Percentiles rank a stretch among this genome's conserved stretches.
These are phyloP conservation scores for Prunella fulvescens DNA, from an alignment of 2,113 vertebrate genomes.

Conservation along the genomic window DNA sequence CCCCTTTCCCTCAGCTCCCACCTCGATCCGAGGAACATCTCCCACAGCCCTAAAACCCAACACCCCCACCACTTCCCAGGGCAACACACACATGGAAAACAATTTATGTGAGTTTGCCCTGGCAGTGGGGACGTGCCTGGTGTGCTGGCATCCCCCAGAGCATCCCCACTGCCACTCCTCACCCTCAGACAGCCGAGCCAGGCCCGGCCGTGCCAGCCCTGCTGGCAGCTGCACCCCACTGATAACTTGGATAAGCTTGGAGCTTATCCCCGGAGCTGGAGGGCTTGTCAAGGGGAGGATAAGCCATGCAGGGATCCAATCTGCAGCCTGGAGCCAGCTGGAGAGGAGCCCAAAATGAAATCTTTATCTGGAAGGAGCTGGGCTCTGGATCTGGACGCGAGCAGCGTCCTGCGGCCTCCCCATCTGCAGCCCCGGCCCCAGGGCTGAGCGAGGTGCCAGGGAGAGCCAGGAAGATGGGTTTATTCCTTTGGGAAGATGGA, in stretches of 20 bases:
- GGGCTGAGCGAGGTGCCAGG: accelerated
- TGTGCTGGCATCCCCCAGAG: not conserved
- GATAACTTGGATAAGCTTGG: not conserved
- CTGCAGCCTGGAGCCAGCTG: not conserved
- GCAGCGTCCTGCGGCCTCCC: not conserved
- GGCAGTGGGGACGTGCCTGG: accelerated
- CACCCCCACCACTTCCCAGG: not conserved
- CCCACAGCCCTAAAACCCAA: not conserved
- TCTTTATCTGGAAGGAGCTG: not conserved
- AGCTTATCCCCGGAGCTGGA: not conserved
- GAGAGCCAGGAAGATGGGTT: not conserved
- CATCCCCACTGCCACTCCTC: not conserved
- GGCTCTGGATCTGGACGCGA: not conserved
- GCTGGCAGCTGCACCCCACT: not conserved
- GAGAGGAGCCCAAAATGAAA: conserved; percentile 21
- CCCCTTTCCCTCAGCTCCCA: not conserved
- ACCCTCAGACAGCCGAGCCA: not conserved
- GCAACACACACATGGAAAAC: not conserved
- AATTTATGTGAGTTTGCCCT: accelerated
- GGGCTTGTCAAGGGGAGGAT: not conserved
- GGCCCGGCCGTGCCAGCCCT: not conserved
- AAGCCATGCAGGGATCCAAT: not conserved
- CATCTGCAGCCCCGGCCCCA: not conserved
- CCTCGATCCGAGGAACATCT: not conserved
- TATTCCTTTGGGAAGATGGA: not conserved